These are phyloP conservation scores for Drosophila lutescens DNA, from an alignment of 2,888 invertebrate species.

Conservation along the genomic window DNA sequence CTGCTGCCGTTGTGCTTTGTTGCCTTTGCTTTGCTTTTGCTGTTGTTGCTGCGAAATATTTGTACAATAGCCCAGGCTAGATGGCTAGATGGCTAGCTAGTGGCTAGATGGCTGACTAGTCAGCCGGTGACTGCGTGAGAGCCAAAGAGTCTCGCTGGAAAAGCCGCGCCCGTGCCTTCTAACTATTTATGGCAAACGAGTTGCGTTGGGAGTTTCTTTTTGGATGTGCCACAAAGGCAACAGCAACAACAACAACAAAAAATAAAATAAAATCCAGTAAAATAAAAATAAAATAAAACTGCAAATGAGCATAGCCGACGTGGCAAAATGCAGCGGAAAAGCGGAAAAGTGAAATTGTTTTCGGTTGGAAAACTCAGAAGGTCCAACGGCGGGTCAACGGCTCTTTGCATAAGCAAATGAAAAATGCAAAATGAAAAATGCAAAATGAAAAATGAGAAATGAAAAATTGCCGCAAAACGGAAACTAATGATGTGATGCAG, in stretches of 20 bases:
- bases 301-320: no score
- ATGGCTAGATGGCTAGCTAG: conserved; percentile 16
- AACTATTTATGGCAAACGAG: conserved; percentile 79
- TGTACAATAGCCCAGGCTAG: conserved; percentile 66
- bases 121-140: conserved; percentile 62
- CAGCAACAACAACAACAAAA: no score
- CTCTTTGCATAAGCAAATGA: conserved; percentile 62
- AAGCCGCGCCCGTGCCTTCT: conserved; percentile 80
- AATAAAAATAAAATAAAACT: neutral
- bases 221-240: conserved; percentile 53
- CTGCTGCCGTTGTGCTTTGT: conserved; percentile 46
- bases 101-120: conserved; percentile 34
- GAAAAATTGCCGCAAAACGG: conserved; percentile 82
- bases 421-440: no score
- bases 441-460: conserved; percentile 43
- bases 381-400: conserved; percentile 70
- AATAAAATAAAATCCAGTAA: conserved; percentile 10
- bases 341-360: conserved; percentile 72
- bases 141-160: conserved; percentile 34
- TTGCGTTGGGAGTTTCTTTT: conserved; percentile 53
- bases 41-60: conserved; percentile 63
- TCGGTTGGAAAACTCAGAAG: conserved; percentile 4
- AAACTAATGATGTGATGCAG: conserved; percentile 81
- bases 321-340: conserved; percentile 40
- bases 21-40: conserved; percentile 28